Evolutionary conservation across 2,797 vertebrate genomes (phyloP).

Genomic region (Myripristis murdjan): DNA sequence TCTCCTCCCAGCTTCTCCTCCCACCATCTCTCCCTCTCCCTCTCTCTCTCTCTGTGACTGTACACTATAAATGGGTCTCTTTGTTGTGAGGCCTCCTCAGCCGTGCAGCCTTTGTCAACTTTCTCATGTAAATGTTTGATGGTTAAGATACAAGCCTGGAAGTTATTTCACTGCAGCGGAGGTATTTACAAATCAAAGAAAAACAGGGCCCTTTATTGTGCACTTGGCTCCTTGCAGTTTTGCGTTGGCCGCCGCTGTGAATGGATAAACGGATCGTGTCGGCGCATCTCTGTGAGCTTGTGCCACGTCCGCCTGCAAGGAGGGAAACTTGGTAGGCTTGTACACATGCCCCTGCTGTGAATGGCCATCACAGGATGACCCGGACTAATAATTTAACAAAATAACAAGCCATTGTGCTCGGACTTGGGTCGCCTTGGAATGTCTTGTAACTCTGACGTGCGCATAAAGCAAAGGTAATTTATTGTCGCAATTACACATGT

Average conservation of each 20-base stretch:
- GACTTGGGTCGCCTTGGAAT: not conserved
- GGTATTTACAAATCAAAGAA: constrained; percentile 74
- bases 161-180: constrained; percentile 65
- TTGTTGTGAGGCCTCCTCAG: constrained; percentile 82
- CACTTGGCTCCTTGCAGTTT: constrained; percentile 48
- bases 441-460: not conserved
- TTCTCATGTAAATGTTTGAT: constrained; percentile 82
- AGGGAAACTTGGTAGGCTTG: constrained; percentile 25
- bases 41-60: constrained; percentile 59
- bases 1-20: constrained; percentile 79
- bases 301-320: constrained; percentile 69
- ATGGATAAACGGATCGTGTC: constrained; percentile 69
- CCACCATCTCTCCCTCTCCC: constrained; percentile 55
- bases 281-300: constrained; percentile 69
- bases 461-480: not conserved
- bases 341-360: constrained; percentile 52
- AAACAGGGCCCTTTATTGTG: constrained; percentile 50
- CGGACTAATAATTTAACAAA: constrained; percentile 21
- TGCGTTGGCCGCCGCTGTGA: constrained; percentile 61
- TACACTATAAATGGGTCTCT: constrained; percentile 81
- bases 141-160: constrained; percentile 80
- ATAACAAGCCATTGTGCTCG: not conserved
- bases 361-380: constrained; percentile 34
- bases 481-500: not conserved
- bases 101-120: constrained; percentile 85